These are phyloP conservation scores for Peromyscus melanophrys DNA, from an alignment of 2,797 vertebrate species.

Conservation along the genomic window DNA sequence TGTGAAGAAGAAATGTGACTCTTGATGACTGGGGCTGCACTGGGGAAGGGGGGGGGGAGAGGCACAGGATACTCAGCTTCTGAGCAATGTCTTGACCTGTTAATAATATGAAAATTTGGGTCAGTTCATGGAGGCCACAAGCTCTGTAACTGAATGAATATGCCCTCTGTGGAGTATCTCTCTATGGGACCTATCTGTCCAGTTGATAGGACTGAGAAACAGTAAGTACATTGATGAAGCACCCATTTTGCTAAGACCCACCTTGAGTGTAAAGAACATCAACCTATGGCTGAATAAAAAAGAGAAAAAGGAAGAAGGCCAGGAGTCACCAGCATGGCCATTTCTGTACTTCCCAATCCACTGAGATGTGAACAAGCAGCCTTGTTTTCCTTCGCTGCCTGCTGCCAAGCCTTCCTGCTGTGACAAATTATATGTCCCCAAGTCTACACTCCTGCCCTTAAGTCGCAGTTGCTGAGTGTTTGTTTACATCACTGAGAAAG, in stretches of 20 bases:
- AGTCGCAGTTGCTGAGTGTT: too few species aligned
- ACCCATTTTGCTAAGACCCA: not conserved
- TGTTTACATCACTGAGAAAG: not conserved
- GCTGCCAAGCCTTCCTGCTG: too few species aligned
- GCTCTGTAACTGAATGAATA: not conserved
- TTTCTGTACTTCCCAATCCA: not conserved
- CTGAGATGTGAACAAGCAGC: not conserved
- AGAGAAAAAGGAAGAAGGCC: not conserved
- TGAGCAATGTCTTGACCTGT: not conserved
- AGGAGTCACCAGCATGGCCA: not conserved
- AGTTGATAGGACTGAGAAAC: not conserved
- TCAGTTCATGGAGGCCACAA: not conserved
- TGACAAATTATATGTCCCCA: not conserved
- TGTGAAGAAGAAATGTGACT: conserved; percentile 24
- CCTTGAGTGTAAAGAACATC: not conserved
- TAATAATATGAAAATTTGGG: not conserved
- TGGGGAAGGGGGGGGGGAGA: not conserved
- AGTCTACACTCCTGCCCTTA: too few species aligned
- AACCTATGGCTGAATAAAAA: not conserved
- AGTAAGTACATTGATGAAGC: not conserved
- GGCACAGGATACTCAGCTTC: not conserved
- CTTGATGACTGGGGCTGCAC: not conserved
- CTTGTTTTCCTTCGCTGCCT: not conserved
- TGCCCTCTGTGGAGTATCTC: not conserved
- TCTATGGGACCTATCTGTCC: not conserved